Evolutionary conservation across 2,888 invertebrate genomes (phyloP), one percentile per base, ranked within the genome.

Genomic region (Volucella inanis): DNA sequence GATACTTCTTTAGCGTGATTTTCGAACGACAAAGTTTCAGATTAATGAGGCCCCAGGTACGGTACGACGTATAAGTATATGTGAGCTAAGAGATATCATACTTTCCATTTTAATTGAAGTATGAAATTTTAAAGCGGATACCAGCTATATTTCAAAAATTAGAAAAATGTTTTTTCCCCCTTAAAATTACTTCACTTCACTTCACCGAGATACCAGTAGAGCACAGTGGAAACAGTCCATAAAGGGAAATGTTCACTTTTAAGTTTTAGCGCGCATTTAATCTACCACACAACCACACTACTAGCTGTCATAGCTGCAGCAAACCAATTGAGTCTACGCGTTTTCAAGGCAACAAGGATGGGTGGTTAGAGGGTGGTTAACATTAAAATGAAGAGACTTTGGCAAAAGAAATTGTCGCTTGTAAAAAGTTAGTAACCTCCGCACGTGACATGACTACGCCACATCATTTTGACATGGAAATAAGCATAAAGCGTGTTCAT

Each of bases 371-470:
- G 18, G 31, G 31, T 6, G 31, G 31, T 31, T 31, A 31, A 6
- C 10, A 11, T 18, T 8, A 11, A 47, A 49, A 15, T 3, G 52
- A 59, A 39, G 14, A 61, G 43, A 41, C 38, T 47, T 62, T 61
- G 54, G 18, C n/a, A 11, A 62, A 62, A 75, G 43, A 68, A 68
- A 75, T 62, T 80, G 54, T 62, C 62, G 67, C 75, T 67, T 65
- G 39, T 62, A 77, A 82, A 75, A 82, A 82, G 39, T 77, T 77
- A 77, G 54, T 77, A 61, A 71, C 77, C 61, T 45, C 49, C 47
- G 77, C 59, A 70, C 77, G 82, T 82, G 82, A 82, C 54, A 76
- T 52, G 65, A 72, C 77, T 82, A 65, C 71, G 77, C 72, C 59
- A 62, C 45, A 67, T 57, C 45, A 61, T 82, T 82, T 52, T 47